phyloP scores from a whole-genome alignment of 2,888 invertebrate species.

The Lasioglossum calceatum region DNA sequence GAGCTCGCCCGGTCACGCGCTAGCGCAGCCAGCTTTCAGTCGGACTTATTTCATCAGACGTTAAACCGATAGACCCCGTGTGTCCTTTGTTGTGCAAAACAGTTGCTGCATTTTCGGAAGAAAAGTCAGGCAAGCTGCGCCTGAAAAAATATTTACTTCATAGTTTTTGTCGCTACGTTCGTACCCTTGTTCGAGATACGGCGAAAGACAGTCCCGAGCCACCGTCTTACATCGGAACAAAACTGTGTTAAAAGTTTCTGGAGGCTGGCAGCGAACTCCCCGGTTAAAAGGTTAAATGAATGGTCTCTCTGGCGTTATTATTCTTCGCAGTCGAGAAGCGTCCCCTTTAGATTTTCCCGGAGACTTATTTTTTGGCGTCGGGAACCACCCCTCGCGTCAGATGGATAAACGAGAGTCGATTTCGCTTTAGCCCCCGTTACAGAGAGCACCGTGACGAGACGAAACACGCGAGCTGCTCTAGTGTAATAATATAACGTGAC shows the following conservation, averaged over 20 bases:
- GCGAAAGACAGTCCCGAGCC: too few relatives aligned
- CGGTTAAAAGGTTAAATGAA: not conserved
- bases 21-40: conserved; percentile 22
- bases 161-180: too few relatives aligned
- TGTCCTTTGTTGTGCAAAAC: not conserved
- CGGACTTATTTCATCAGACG: conserved; percentile 36
- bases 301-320: not conserved
- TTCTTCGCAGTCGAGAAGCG: not conserved
- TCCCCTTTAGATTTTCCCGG: not conserved
- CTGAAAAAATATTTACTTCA: not conserved
- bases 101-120: not conserved
- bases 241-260: not conserved
- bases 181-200: too few relatives aligned
- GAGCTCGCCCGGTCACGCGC: conserved; percentile 45
- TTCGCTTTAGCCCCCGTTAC: not conserved
- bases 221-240: too few relatives aligned
- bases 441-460: not conserved
- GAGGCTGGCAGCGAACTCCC: not conserved
- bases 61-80: not conserved
- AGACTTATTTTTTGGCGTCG: not conserved
- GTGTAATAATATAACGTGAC: not conserved
- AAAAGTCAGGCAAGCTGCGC: not conserved
- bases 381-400: not conserved
- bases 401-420: not conserved
- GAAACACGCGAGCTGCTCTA: not conserved